Evolutionary conservation across 2,797 vertebrate species (phyloP), one percentile per base, ranked within the genome.

Genomic region (Decapterus maruadsi): DNA sequence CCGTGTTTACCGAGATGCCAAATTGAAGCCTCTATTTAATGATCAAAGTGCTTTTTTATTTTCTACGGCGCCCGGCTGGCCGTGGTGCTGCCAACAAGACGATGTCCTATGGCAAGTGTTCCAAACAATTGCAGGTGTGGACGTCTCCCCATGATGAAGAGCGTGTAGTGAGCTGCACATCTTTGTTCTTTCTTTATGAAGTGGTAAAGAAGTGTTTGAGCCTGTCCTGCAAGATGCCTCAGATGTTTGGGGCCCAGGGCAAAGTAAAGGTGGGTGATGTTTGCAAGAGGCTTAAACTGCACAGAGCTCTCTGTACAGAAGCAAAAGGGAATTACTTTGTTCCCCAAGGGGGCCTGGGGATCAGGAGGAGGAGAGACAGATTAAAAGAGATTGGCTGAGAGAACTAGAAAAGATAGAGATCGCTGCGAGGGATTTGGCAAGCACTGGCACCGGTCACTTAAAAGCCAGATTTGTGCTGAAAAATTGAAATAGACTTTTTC

Each of bases 91-190:
- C 70, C 68, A 36, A 19, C 19, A 36, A 22, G 43, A 45, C 14
- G 20, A 38, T 67, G 79, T 83, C 61, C 65, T 60, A 11, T 76
- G 72, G 75, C 20, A 40, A 85, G 43, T 29, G 14, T 76, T 80
- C 60, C 68, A 76, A 70, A 70, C 66, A 89, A 78, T 86, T 87
- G 81, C 70, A 82, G 82, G 70, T 72, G 61, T 82, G 55, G 81
- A 80, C 31, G 16, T 85, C 51, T 79, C 29, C 57, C 10, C 36
- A 42, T 75, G 56, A 64, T 64, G 50, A 80, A 66, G 68, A 76
- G 69, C 81, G 79, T 60, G 68, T 22, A 56, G 78, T 9, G 53
- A 77, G 82, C 69, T 68, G 73, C 75, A 83, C 57, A 81, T 88
- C 80, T 87, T 75, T 75, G 68, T 82, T 82, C 64, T 75, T 67